A percentile compares a stretch with the other conserved stretches of the same genome.
These are phyloP conservation scores for Oeneis ivallda DNA, from an alignment of 2,888 invertebrate genomes.

Conservation along the genomic window DNA sequence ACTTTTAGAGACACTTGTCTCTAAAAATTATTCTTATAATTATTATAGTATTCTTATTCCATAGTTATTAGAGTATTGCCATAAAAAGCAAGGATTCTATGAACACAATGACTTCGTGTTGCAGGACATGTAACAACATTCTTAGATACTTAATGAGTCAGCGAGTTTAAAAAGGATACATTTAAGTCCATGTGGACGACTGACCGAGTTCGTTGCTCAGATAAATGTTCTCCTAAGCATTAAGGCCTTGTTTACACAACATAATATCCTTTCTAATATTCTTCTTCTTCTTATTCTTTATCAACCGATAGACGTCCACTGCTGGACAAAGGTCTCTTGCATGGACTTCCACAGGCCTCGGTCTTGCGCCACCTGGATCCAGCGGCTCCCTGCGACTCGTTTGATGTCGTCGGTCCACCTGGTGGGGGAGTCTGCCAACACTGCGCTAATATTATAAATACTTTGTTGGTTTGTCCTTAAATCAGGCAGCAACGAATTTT, in stretches of 20 bases:
- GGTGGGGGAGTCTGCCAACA: too few species aligned
- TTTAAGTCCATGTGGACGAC: conserved; percentile 53
- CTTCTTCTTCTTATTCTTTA: too few species aligned
- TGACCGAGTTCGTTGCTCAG: conserved; percentile 62
- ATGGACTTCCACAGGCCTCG: too few species aligned
- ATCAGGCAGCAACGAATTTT: not conserved
- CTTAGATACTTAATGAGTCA: conserved; percentile 36
- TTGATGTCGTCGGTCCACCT: too few species aligned
- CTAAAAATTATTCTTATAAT: too few species aligned
- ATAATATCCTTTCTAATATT: not conserved
- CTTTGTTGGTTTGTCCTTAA: not conserved
- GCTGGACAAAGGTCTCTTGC: too few species aligned
- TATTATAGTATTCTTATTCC: conserved; percentile 3
- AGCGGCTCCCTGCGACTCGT: too few species aligned
- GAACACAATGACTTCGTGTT: conserved; percentile 24
- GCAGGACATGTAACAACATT: conserved; percentile 26
- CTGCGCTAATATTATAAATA: too few species aligned
- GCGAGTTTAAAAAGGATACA: conserved; percentile 63
- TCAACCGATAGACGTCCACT: too few species aligned
- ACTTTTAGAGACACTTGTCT: not conserved
- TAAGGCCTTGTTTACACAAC: conserved; percentile 8
- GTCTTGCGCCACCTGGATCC: too few species aligned
- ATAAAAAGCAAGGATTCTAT: conserved; percentile 22
- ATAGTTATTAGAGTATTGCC: not conserved
- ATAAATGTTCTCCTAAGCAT: conserved; percentile 43